Conservation (phyloP, 2,888 invertebrate genomes). For the Petrolisthes manimaculis region DNA sequence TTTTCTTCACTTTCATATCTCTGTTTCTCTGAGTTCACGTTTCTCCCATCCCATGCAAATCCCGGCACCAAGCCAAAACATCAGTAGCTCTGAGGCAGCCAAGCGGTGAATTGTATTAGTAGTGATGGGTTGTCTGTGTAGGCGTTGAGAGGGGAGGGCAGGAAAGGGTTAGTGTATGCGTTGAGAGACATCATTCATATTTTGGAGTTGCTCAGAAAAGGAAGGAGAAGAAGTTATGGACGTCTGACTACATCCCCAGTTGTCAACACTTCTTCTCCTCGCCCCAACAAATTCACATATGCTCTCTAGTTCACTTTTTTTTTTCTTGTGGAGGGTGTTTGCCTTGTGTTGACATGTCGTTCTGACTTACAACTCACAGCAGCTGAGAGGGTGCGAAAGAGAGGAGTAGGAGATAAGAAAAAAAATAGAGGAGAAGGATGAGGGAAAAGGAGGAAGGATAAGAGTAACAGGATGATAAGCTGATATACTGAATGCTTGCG, state of each 20-base stretch:
- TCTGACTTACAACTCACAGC: background rate
- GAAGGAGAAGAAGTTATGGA: too few relatives aligned
- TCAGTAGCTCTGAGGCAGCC: conserved; percentile 19
- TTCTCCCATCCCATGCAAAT: background rate
- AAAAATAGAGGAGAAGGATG: background rate
- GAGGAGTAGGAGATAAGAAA: background rate
- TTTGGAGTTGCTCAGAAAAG: too few relatives aligned
- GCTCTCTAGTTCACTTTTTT: background rate
- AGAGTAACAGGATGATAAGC: background rate
- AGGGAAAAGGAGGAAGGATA: background rate
- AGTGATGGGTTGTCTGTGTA: conserved; percentile 6
- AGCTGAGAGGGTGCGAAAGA: background rate
- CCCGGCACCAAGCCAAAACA: background rate
- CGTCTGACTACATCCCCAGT: too few relatives aligned
- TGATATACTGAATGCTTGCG: too few relatives aligned
- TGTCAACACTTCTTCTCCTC: too few relatives aligned
- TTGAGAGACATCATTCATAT: too few relatives aligned
- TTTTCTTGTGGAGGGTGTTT: background rate
- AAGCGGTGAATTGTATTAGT: conserved; percentile 42
- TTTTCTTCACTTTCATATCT: background rate
- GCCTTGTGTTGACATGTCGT: background rate
- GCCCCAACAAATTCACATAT: too few relatives aligned
- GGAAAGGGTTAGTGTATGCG: too few relatives aligned
- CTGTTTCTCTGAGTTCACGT: background rate
- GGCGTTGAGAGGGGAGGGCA: too few relatives aligned